phyloP scores from a whole-genome alignment of 2,888 invertebrate species.

The Hofmannophila pseudospretella region DNA sequence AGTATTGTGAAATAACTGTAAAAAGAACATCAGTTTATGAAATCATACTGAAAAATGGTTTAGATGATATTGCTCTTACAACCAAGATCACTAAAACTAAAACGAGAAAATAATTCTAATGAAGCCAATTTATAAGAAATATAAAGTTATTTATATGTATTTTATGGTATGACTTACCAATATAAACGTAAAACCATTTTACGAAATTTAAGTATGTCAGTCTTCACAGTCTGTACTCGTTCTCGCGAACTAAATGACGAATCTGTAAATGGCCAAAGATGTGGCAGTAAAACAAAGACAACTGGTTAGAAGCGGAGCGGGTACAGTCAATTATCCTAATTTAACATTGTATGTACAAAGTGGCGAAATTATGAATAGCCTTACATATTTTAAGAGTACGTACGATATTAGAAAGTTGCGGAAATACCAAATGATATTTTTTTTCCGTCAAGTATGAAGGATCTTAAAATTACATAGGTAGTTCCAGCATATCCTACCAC shows the following conservation, averaged over 20 bases:
- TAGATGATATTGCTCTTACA: background rate
- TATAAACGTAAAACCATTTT: conserved; percentile 2
- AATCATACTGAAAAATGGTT: too few species aligned
- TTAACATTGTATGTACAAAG: too few species aligned
- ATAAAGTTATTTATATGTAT: too few species aligned
- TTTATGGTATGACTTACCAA: conserved; percentile 4
- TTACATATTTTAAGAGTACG: too few species aligned
- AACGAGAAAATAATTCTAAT: too few species aligned
- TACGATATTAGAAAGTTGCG: too few species aligned
- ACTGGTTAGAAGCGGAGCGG: background rate
- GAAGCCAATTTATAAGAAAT: too few species aligned
- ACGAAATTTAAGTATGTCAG: background rate
- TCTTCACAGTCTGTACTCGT: background rate
- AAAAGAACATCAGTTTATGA: background rate
- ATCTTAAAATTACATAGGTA: too few species aligned
- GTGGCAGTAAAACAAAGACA: background rate
- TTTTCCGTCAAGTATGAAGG: too few species aligned
- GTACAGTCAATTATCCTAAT: background rate
- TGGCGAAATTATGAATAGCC: too few species aligned
- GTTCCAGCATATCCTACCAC: too few species aligned
- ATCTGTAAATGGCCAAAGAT: background rate
- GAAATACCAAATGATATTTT: too few species aligned
- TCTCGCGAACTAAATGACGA: background rate
- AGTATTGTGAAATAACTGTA: conserved; percentile 18
- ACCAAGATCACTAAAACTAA: background rate